Percentiles rank a stretch among this genome's conserved stretches.
Conservation (phyloP, 1,140 invertebrate genomes). For the Aculops lycopersici region DNA sequence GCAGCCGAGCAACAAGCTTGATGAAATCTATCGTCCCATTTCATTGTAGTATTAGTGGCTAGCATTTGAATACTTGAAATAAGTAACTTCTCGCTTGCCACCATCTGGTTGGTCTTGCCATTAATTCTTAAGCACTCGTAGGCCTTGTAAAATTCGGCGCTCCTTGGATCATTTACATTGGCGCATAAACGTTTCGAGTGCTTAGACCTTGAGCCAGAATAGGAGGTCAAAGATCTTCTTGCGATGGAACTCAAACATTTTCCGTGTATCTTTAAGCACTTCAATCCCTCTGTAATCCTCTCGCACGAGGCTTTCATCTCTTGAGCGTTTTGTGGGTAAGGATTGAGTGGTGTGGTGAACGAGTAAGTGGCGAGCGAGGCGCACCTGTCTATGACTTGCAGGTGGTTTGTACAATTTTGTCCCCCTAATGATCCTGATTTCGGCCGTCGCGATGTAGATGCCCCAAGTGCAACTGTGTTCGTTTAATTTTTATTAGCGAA, state of each 20-base stretch:
- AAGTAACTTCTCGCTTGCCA: too few species aligned
- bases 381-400: not conserved
- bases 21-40: not conserved
- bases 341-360: not conserved
- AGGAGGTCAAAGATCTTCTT: not conserved
- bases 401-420: not conserved
- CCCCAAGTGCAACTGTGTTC: too few species aligned
- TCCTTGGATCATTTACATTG: not conserved
- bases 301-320: not conserved
- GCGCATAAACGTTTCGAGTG: not conserved
- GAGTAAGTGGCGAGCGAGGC: not conserved
- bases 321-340: not conserved
- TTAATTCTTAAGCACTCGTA: too few species aligned
- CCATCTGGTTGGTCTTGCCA: too few species aligned
- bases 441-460: too few species aligned
- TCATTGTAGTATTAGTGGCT: too few species aligned
- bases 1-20: not conserved
- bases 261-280: not conserved
- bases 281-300: not conserved
- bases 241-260: not conserved
- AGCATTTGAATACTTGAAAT: too few species aligned
- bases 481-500: too few species aligned
- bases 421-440: too few species aligned
- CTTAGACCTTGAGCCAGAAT: not conserved
- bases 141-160: too few species aligned